These are phyloP conservation scores for Leuciscus waleckii DNA, from an alignment of 2,797 vertebrate genomes.

Conservation along the genomic window DNA sequence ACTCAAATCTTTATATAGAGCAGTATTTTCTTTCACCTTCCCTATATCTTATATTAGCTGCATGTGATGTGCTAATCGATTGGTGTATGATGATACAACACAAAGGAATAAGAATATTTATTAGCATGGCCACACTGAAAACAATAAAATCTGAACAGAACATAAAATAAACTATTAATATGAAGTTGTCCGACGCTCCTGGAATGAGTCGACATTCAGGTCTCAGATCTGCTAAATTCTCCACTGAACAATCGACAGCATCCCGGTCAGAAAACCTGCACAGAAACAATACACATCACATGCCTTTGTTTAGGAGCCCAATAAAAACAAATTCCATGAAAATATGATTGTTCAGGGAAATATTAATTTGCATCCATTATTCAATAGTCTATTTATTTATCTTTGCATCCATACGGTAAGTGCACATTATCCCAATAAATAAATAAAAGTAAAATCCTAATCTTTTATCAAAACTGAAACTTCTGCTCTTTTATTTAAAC, in stretches of 20 bases:
- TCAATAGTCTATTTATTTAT: not conserved
- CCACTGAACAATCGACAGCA: not conserved
- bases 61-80: not conserved
- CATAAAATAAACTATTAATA: not conserved
- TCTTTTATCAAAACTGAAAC: not conserved
- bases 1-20: too few relatives aligned
- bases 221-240: not conserved
- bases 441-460: not conserved
- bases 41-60: not conserved
- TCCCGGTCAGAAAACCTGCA: not conserved
- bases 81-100: not conserved
- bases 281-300: not conserved
- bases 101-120: not conserved
- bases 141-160: not conserved
- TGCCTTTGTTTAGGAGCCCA: not conserved
- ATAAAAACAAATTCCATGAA: too few relatives aligned
- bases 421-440: not conserved
- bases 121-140: not conserved
- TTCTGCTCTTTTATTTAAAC: not conserved
- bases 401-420: not conserved
- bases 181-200: not conserved
- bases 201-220: not conserved
- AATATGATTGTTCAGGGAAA: not conserved
- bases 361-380: not conserved
- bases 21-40: too few relatives aligned